A percentile compares a stretch with the other conserved stretches of the same genome.
These are phyloP conservation scores for Apostichopus japonicus DNA, from an alignment of 35 echinoderm and acorn worm species.

Conservation along the genomic window DNA sequence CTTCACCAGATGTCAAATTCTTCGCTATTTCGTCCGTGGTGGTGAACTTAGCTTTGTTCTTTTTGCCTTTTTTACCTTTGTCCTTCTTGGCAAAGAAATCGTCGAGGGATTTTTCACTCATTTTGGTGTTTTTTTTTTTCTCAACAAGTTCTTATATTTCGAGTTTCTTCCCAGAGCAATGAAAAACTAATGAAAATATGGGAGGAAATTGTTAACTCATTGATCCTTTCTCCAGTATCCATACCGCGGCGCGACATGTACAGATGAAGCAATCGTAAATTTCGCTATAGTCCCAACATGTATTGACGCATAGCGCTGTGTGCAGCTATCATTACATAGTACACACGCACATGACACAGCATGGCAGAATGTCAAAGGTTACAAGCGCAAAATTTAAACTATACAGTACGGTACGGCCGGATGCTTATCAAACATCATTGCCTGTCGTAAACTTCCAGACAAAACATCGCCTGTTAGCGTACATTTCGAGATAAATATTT, in stretches of 20 bases:
- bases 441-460: too few species aligned
- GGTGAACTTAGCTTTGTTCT: slow-evolving; percentile 69
- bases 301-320: too few species aligned
- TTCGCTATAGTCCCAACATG: too few species aligned
- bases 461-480: too few species aligned
- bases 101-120: slow-evolving; percentile 92
- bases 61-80: slow-evolving; percentile 87
- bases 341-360: slow-evolving; percentile 38
- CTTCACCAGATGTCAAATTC: slow-evolving; percentile 61
- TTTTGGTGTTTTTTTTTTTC: slow-evolving; percentile 20
- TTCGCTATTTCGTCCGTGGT: slow-evolving; percentile 91
- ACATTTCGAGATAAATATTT: too few species aligned
- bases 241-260: slow-evolving; percentile 6
- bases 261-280: neutral
- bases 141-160: slow-evolving; percentile 17
- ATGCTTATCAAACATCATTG: too few species aligned
- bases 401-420: too few species aligned
- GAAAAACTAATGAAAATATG: slow-evolving; percentile 38
- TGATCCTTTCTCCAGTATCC: neutral
- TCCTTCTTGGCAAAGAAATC: slow-evolving; percentile 91
- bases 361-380: slow-evolving; percentile 48
- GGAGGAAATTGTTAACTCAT: neutral
- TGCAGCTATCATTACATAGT: neutral
- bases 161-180: neutral
- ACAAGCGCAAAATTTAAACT: neutral